Percentiles rank a stretch among this genome's conserved stretches.
Evolutionary conservation across 2,888 invertebrate genomes (phyloP).

Genomic region (Limnephilus lunatus): DNA sequence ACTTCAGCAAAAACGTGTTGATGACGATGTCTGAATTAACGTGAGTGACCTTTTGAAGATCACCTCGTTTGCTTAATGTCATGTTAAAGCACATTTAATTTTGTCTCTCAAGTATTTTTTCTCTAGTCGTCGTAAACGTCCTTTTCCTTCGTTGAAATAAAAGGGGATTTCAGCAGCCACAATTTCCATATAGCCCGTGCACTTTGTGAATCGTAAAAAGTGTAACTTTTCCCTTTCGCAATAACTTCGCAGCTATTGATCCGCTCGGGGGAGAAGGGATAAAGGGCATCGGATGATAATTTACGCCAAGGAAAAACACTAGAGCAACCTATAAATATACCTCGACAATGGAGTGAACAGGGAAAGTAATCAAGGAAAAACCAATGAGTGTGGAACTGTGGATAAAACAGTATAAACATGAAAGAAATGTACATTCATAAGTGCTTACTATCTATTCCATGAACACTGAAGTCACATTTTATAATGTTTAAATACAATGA

Average conservation of each 20-base stretch:
- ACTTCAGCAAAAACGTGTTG: neutral
- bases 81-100: neutral
- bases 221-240: constrained; percentile 2
- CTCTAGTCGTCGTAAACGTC: neutral
- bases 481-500: no score
- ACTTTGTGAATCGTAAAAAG: constrained; percentile 43
- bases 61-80: neutral
- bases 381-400: constrained; percentile 33
- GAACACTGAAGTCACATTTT: no score
- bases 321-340: constrained; percentile 57
- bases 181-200: constrained; percentile 11
- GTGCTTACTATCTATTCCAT: no score
- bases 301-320: constrained; percentile 48
- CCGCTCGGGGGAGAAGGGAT: constrained; percentile 14
- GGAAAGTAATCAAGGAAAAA: constrained; percentile 64
- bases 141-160: neutral
- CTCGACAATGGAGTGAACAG: constrained; percentile 46
- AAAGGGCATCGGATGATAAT: constrained; percentile 56
- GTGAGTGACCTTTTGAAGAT: neutral
- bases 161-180: neutral
- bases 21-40: neutral
- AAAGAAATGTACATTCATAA: no score
- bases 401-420: neutral
- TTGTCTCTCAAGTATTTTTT: neutral
- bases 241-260: constrained; percentile 37